phyloP scores from a whole-genome alignment of 2,113 vertebrate genomes.

The Podilymbus podiceps region DNA sequence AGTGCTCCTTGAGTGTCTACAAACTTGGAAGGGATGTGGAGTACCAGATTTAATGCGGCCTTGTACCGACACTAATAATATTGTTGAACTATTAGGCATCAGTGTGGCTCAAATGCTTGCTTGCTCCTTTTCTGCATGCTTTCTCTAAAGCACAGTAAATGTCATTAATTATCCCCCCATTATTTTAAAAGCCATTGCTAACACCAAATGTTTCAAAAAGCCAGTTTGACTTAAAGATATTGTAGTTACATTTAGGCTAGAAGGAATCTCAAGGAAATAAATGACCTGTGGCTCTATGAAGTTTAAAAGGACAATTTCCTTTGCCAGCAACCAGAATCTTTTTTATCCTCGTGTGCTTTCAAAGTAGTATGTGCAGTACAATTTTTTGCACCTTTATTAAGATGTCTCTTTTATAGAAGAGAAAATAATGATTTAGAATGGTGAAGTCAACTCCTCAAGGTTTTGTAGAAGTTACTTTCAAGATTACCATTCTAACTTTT shows the following conservation, averaged over 20 bases:
- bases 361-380: not conserved
- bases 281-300: not conserved
- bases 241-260: not conserved
- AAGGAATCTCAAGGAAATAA: not conserved
- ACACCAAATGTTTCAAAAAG: conserved; percentile 37
- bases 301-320: not conserved
- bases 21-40: not conserved
- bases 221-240: not conserved
- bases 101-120: not conserved
- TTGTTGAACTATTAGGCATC: not conserved
- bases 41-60: not conserved
- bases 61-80: not conserved
- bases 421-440: not conserved
- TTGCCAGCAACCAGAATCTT: not conserved
- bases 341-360: not conserved
- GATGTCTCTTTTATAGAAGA: not conserved
- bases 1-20: conserved; percentile 15
- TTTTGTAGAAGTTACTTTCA: not conserved
- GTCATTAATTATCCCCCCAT: conserved; percentile 34
- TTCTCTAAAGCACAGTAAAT: conserved; percentile 13
- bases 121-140: not conserved
- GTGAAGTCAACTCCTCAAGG: not conserved
- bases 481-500: not conserved
- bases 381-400: not conserved
- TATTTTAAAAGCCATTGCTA: conserved; percentile 37